Evolutionary conservation across 2,113 vertebrate species (phyloP).

Genomic region (Noturus placidus): DNA sequence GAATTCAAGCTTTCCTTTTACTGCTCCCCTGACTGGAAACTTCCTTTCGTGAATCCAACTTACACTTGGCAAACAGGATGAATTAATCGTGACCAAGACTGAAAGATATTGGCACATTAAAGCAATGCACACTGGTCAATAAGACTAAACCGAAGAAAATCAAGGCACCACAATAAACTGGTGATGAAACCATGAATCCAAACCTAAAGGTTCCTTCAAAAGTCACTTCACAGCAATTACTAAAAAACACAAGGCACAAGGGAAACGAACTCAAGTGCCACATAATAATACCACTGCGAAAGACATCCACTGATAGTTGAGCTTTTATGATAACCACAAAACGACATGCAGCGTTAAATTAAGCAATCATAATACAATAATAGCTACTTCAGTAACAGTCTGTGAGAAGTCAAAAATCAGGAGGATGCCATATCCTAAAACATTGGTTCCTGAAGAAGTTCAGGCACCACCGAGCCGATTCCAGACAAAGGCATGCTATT

Average conservation of each 20-base stretch:
- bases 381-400: constrained; percentile 5
- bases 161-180: background rate
- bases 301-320: background rate
- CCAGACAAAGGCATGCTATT: constrained; percentile 4
- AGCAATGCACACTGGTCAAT: background rate
- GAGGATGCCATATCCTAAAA: background rate
- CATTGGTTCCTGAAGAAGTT: background rate
- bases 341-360: background rate
- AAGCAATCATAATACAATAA: background rate
- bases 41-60: background rate
- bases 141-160: background rate
- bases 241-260: background rate
- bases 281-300: background rate
- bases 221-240: background rate
- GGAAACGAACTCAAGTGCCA: background rate
- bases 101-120: background rate
- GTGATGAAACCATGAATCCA: background rate
- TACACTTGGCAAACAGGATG: background rate
- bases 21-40: background rate
- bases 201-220: background rate
- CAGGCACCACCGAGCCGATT: background rate
- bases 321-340: background rate
- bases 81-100: background rate
- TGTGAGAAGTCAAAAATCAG: constrained; percentile 4
- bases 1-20: constrained; percentile 1